Evolutionary conservation across 2,113 vertebrate species (phyloP), one percentile per base, ranked within the genome.

Genomic region (Pardalotus punctatus): DNA sequence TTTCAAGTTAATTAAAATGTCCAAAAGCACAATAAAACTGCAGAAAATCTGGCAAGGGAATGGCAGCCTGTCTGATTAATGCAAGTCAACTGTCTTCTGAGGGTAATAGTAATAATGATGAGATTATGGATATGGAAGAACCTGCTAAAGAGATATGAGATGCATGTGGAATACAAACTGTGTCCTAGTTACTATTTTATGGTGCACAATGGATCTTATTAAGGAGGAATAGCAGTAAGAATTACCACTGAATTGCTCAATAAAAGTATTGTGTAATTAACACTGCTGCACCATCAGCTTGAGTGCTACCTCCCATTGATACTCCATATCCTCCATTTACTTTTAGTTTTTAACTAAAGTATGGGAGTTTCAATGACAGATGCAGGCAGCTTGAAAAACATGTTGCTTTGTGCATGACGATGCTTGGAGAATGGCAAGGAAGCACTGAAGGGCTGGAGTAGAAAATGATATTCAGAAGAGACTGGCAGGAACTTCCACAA

Each of bases 1-100:
- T 98, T 98, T 97, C 98, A 97, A 98, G 97, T 98, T 98, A 98
- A 98, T 98, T 98, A 98, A 98, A 98, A 98, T 97, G 98, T 98
- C 98, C 98, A 98, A 98, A 98, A 98, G 98, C 97, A 98, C 98
- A 98, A 98, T 98, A 98, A 98, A 98, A 98, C 97, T 94, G 97
- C 97, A 96, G 97, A 98, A 98, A 98, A 98, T 96, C 98, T 98
- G 98, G 98, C 98, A 97, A 97, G 98, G 98, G 98, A 98, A 97
- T 94, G 97, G 97, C 97, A 97, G 97, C 97, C 82, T 95, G 96
- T 94, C 97, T 98, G 98, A 98, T 98, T 98, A 98, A 98, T 98
- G 98, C 97, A 97, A 98, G 97, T 97, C 98, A 98, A 98, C 97
- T 94, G 97, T 96, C 98, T 98, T 98, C 96, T 88, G 98, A 98